Conservation (phyloP, 2,797 vertebrate genomes). For the Dendrocincla tyrannina region DNA sequence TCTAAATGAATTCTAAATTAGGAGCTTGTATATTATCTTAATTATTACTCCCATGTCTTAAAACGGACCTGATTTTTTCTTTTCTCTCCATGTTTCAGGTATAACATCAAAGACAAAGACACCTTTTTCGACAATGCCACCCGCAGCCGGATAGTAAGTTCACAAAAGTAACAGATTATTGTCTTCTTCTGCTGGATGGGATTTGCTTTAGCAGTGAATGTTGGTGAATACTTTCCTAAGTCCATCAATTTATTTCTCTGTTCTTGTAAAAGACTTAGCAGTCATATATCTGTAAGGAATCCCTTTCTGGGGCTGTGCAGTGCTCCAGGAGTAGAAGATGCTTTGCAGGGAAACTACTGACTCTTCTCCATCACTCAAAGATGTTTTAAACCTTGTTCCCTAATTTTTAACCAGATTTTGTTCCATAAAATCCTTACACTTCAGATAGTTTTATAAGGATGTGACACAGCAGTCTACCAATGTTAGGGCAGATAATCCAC, state of each 20-base stretch:
- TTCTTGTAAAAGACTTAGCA: background rate
- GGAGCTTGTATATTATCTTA: background rate
- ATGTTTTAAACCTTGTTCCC: background rate
- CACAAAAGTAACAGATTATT: background rate
- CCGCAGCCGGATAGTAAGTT: slow-evolving; percentile 95
- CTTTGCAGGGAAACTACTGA: background rate
- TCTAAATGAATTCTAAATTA: background rate
- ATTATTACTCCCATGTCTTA: background rate
- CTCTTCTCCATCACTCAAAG: background rate
- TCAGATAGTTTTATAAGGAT: background rate
- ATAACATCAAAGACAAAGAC: slow-evolving; percentile 91
- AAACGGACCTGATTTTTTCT: background rate
- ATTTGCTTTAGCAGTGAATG: background rate
- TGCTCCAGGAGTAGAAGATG: background rate
- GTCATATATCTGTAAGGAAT: background rate
- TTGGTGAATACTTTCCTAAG: background rate
- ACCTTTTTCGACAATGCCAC: slow-evolving; percentile 93
- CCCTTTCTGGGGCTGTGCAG: background rate
- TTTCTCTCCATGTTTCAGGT: slow-evolving; percentile 75
- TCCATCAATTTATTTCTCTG: background rate
- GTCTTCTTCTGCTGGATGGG: background rate
- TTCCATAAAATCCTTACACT: background rate
- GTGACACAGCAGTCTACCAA: background rate
- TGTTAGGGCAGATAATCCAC: background rate
- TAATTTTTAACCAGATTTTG: background rate